phyloP scores from a whole-genome alignment of 2,113 vertebrate species.

The Catharus bicknelli region DNA sequence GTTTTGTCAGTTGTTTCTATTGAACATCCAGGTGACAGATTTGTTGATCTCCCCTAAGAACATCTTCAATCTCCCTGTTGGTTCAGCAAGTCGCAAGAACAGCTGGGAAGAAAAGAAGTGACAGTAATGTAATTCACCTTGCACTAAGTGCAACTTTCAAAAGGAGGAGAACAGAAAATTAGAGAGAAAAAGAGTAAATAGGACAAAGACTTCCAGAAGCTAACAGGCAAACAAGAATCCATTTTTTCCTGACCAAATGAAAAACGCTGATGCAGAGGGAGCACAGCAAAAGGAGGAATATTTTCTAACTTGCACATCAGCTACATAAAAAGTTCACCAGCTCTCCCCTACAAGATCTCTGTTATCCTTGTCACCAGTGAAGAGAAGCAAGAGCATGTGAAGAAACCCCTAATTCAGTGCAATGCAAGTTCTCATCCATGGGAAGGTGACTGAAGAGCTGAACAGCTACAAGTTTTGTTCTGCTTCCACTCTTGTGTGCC shows the following conservation, averaged over 20 bases:
- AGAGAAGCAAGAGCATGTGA: neutral
- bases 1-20: neutral
- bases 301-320: neutral
- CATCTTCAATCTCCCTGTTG: neutral
- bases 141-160: neutral
- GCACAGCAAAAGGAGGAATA: neutral
- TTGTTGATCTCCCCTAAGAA: neutral
- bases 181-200: neutral
- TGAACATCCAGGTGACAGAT: neutral
- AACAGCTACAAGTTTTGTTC: neutral
- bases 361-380: neutral
- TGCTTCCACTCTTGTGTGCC: neutral
- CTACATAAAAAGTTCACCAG: neutral
- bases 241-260: neutral
- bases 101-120: neutral
- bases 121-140: neutral
- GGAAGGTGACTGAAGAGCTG: neutral
- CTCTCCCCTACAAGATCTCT: neutral
- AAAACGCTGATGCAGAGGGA: neutral
- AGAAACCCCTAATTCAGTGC: neutral
- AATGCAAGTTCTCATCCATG: neutral
- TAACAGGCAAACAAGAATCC: neutral
- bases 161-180: neutral
- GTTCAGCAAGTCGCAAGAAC: neutral
- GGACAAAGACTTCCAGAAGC: neutral